A percentile compares a stretch with the other conserved stretches of the same genome.
These are phyloP conservation scores for Brevimyrus niger DNA, from an alignment of 2,113 vertebrate genomes.

Conservation along the genomic window DNA sequence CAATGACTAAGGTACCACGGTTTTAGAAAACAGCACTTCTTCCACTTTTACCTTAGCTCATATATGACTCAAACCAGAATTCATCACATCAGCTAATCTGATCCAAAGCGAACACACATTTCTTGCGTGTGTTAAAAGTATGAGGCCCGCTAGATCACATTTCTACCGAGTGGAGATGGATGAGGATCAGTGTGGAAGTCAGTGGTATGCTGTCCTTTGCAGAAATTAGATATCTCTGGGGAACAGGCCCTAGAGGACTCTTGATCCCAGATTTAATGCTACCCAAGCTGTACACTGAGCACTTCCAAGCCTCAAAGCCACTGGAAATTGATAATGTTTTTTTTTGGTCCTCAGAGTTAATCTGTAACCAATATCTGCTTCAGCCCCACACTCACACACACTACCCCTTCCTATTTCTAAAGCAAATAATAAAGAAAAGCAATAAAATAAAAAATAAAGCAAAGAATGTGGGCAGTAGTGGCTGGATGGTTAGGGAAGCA, in stretches of 20 bases:
- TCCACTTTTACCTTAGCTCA: not conserved
- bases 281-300: not conserved
- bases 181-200: not conserved
- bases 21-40: not conserved
- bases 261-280: not conserved
- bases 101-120: slow-evolving; percentile 6
- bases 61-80: slow-evolving; percentile 25
- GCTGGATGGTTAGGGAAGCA: too few relatives aligned
- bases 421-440: not conserved
- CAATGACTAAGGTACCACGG: not conserved
- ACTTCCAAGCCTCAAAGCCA: not conserved
- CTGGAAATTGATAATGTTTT: not conserved
- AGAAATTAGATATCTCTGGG: slow-evolving; percentile 14
- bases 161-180: not conserved
- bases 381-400: not conserved
- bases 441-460: too few relatives aligned
- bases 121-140: not conserved
- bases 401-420: not conserved
- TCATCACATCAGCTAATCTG: slow-evolving; percentile 16
- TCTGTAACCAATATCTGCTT: not conserved
- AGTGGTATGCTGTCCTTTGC: slow-evolving; percentile 23
- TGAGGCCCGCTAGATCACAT: not conserved
- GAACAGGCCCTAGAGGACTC: not conserved
- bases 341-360: not conserved
- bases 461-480: too few relatives aligned